phyloP scores from a whole-genome alignment of 2,888 invertebrate species.

The Teleiodes luculella region DNA sequence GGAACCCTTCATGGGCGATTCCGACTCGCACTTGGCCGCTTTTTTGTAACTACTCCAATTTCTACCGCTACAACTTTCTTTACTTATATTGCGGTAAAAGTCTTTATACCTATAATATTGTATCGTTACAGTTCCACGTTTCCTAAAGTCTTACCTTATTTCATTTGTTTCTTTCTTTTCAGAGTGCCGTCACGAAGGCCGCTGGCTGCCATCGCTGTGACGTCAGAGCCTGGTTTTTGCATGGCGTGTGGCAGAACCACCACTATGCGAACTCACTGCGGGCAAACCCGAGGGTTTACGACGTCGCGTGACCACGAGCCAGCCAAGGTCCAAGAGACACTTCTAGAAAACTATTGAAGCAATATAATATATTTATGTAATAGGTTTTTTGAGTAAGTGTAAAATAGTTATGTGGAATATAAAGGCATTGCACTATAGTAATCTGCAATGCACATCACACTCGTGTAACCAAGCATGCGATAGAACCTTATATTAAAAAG shows the following conservation, averaged over 20 bases:
- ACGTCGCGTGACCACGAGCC: constrained; percentile 5
- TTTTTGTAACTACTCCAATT: too few relatives aligned
- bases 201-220: not conserved
- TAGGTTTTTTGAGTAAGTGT: not conserved
- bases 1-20: too few relatives aligned
- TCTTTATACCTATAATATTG: too few relatives aligned
- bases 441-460: too few relatives aligned
- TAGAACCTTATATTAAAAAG: too few relatives aligned
- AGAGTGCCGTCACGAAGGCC: not conserved
- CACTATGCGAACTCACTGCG: not conserved
- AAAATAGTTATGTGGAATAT: not conserved
- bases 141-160: too few relatives aligned
- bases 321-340: constrained; percentile 1
- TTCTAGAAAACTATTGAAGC: not conserved
- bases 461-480: too few relatives aligned
- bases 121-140: too few relatives aligned
- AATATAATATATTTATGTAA: not conserved
- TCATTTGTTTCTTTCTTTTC: not conserved
- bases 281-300: not conserved
- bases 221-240: not conserved
- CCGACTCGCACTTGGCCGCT: too few relatives aligned
- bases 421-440: too few relatives aligned
- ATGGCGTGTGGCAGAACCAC: not conserved
- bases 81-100: too few relatives aligned
- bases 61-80: too few relatives aligned